phyloP scores from a whole-genome alignment of 1,140 invertebrate genomes.

The Drosophila albomicans region DNA sequence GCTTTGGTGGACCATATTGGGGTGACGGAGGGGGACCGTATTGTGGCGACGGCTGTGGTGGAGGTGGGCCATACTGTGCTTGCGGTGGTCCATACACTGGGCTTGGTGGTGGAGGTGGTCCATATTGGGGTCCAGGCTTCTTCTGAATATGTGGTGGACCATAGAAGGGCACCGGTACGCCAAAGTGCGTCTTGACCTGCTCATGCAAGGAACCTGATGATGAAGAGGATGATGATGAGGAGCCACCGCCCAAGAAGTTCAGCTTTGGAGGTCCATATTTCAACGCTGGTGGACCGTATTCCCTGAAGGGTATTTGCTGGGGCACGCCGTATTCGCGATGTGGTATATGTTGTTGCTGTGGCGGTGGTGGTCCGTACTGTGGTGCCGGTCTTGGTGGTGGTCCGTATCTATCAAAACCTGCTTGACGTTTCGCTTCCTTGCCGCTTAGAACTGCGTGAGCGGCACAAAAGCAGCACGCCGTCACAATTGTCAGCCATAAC shows the following conservation, averaged over 20 bases:
- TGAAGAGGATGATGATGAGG: background rate
- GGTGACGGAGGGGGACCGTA: slow-evolving; percentile 85
- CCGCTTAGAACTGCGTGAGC: slow-evolving; percentile 63
- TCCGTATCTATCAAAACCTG: slow-evolving; percentile 63
- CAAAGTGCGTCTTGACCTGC: slow-evolving; percentile 81
- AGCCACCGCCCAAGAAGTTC: slow-evolving; percentile 61
- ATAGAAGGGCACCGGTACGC: slow-evolving; percentile 84
- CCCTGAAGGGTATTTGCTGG: slow-evolving; percentile 78
- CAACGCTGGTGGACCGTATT: slow-evolving; percentile 74
- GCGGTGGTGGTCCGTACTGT: slow-evolving; percentile 82
- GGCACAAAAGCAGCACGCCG: slow-evolving; percentile 47
- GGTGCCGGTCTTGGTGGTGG: slow-evolving; percentile 77
- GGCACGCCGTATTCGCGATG: slow-evolving; percentile 83
- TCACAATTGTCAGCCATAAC: slow-evolving; percentile 49
- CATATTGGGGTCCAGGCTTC: slow-evolving; percentile 77
- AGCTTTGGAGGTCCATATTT: slow-evolving; percentile 81
- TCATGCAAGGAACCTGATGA: slow-evolving; percentile 57
- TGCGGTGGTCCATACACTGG: slow-evolving; percentile 70
- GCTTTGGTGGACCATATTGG: slow-evolving; percentile 84
- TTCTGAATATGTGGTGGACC: slow-evolving; percentile 85
- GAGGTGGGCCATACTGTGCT: slow-evolving; percentile 47
- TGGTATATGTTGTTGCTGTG: slow-evolving; percentile 58
- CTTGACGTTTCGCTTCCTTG: slow-evolving; percentile 64
- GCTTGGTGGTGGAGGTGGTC: slow-evolving; percentile 79
- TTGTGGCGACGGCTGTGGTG: slow-evolving; percentile 42